Base-by-base conservation (phyloP, 2,113 vertebrate genomes). In the Clupea harengus region DNA sequence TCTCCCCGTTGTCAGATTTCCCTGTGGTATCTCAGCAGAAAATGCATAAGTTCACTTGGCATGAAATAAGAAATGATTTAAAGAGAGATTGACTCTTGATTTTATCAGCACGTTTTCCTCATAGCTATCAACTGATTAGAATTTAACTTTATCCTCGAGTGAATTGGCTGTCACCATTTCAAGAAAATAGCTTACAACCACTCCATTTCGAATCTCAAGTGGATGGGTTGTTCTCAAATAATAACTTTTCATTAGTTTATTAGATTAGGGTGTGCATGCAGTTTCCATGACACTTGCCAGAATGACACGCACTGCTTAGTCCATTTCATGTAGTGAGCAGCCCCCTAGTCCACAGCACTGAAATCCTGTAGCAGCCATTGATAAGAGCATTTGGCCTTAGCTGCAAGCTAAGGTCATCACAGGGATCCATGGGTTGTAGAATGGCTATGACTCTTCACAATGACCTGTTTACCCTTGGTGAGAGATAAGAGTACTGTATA, bases 1-100 rank as follows among this genome's bases (percentile, higher is more conserved):
- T 49, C 32, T 17, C 49, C 75, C 91, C 91, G 90, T 91, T 88
- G 87, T 93, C 93, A 93, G 90, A 87, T 85, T 88, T 89, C 86
- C 85, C 87, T 86, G 84, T 85, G 82, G 83, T 8, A 32, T 83
- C 46, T 50, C 81, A n/a, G 81, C 15, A 32, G 22, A 83, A 88
- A 86, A 88, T 85, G 44, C 85, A 22, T 81, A 85, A 20, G 3
- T 72, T 47, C 72, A 81, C 83, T 45, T 60, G 54, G 54, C 54
- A 60, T 60, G 54, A 22, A 60, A 60, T 60, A 28, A 11, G 72
- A 60, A 46, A 46, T 22, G 72, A 85, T 87, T 85, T 50, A 86
- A 78, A 78, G n/a, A 17, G 15, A 52, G 54, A 60, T 60, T 60
- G 54, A 60, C 54, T 60, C 54, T 22, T 6, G 54, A 60, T 60